Conservation (phyloP, 2,797 vertebrate genomes). For the Bradypodion pumilum region DNA sequence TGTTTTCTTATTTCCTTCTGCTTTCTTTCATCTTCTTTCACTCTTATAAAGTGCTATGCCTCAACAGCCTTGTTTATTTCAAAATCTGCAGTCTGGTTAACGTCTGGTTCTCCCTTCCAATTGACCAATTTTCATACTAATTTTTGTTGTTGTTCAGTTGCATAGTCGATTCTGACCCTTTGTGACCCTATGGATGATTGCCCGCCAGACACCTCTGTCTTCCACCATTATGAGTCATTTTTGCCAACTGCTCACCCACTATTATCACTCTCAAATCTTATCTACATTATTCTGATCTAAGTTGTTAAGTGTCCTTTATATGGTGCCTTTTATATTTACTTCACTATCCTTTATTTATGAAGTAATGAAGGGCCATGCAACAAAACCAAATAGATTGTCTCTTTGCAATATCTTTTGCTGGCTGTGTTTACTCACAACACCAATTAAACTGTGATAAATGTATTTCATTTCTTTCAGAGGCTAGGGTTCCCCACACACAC, state of each 20-base stretch:
- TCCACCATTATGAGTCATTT: conserved; percentile 37
- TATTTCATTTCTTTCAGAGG: conserved; percentile 1
- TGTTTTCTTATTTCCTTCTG: conserved; percentile 31
- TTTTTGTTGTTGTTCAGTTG: too few species aligned
- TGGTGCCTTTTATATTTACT: conserved; percentile 38
- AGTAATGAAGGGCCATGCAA: neutral
- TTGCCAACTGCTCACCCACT: conserved; percentile 21
- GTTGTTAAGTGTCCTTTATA: neutral
- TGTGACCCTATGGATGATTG: too few species aligned
- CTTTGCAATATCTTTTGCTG: neutral
- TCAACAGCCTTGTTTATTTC: neutral
- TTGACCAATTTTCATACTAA: conserved; percentile 16
- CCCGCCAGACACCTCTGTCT: too few species aligned
- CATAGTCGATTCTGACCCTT: too few species aligned
- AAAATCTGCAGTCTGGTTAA: neutral
- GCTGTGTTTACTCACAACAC: neutral
- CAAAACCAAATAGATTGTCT: neutral
- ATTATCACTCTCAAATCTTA: conserved; percentile 11
- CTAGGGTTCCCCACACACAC: neutral
- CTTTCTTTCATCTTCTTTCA: neutral
- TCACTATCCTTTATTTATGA: conserved; percentile 27
- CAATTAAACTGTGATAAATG: conserved; percentile 15
- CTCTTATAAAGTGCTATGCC: neutral
- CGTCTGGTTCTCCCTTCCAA: conserved; percentile 2
- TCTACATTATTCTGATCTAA: neutral